These are phyloP conservation scores for Carcinoscorpius rotundicauda DNA, from an alignment of 1,140 invertebrate genomes.

Conservation along the genomic window DNA sequence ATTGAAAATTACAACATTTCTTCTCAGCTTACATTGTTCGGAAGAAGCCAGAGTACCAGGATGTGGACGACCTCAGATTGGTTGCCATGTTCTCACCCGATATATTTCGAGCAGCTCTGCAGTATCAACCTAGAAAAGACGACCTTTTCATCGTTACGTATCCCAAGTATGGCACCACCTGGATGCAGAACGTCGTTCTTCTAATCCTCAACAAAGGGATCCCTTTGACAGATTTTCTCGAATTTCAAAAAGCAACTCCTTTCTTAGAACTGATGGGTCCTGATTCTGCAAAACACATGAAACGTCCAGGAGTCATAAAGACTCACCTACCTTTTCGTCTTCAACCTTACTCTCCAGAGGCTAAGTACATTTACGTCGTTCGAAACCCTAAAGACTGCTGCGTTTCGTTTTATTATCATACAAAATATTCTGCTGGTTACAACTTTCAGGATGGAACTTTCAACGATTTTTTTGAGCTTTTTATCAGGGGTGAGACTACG, in stretches of 20 bases:
- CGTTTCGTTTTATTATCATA: constrained; percentile 70
- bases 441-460: constrained; percentile 21
- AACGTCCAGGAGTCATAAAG: constrained; percentile 33
- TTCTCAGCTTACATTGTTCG: too few relatives aligned
- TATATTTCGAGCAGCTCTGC: constrained; percentile 2
- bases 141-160: constrained; percentile 22
- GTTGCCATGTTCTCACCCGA: constrained; percentile 3
- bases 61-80: background rate
- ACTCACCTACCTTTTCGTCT: constrained; percentile 61
- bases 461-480: constrained; percentile 30
- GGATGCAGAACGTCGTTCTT: constrained; percentile 18
- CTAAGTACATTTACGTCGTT: constrained; percentile 56
- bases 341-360: constrained; percentile 36
- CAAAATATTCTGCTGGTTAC: constrained; percentile 30
- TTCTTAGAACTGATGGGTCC: constrained; percentile 12
- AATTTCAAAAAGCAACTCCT: too few relatives aligned
- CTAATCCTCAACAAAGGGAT: constrained; percentile 9
- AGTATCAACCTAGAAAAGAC: constrained; percentile 13
- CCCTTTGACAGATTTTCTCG: background rate
- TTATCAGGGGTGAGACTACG: constrained; percentile 29
- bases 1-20: too few relatives aligned
- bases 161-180: constrained; percentile 25
- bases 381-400: constrained; percentile 75
- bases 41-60: background rate
- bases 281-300: background rate